Evolutionary conservation across 1,140 invertebrate species (phyloP), one percentile per base, ranked within the genome.

Genomic region (Matsumurasca onukii): DNA sequence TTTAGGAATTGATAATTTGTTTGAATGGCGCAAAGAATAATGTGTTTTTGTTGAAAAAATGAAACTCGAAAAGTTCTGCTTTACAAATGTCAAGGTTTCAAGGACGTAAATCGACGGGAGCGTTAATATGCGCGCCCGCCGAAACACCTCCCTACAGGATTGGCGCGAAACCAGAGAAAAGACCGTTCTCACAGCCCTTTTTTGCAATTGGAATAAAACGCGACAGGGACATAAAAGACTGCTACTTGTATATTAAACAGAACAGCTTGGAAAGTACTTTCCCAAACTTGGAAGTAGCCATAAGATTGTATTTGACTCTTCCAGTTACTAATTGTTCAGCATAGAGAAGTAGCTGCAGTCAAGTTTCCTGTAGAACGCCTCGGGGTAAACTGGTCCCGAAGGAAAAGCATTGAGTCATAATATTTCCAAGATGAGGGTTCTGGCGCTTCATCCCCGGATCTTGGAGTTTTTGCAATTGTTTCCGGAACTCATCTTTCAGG

Each of bases 211-310:
- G n/a, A n/a, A n/a, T n/a, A n/a, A n/a, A n/a, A n/a, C n/a, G n/a
- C n/a, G n/a, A n/a, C n/a, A n/a, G n/a, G n/a, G n/a, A n/a, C n/a
- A n/a, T n/a, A n/a, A 61, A 22, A 20, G 51, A 55, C 5, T 55
- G 20, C 57, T 61, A 24, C 30, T 29, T 20, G 9, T 61, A 61
- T 30, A 29, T 61, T 27, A 61, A 25, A 27, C 2, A 61, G 20
- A 22, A 61, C 57, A 61, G 27, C 13, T 61, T 61, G 20, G 57
- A 30, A 61, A 61, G 57, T 61, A 61, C 57, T 3, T 61, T 61
- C 27, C 57, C 57, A 5, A 61, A 61, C 27, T 61, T 61, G 27
- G 57, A 61, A 29, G 27, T 29, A 24, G 57, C n/a, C 13, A 61
- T 25, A 5, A 22, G 57, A 20, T 27, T 61, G 3, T 61, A 61